phyloP scores from a whole-genome alignment of 2,797 vertebrate species.

The Phoebastria nigripes region DNA sequence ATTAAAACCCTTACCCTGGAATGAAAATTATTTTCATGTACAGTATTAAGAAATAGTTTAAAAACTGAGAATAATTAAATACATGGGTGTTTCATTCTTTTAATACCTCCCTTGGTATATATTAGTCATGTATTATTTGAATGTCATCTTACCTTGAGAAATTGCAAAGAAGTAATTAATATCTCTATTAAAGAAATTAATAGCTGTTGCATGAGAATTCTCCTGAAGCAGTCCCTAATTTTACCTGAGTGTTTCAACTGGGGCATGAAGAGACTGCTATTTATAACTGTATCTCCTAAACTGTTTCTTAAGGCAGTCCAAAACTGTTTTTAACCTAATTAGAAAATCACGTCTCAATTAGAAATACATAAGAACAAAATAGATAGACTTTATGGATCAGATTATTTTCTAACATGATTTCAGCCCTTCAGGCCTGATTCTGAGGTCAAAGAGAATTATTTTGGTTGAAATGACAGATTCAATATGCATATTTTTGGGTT shows the following conservation, averaged over 20 bases:
- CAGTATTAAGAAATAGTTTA: background rate
- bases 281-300: background rate
- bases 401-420: background rate
- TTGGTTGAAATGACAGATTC: slow-evolving; percentile 2
- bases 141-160: background rate
- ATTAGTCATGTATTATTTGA: slow-evolving; percentile 13
- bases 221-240: background rate
- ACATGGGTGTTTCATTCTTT: background rate
- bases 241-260: background rate
- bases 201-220: background rate
- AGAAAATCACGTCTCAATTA: background rate
- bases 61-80: background rate
- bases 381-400: background rate
- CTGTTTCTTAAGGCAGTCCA: background rate
- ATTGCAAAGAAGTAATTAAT: slow-evolving; percentile 31
- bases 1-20: background rate
- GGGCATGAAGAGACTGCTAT: background rate
- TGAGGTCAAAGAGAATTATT: slow-evolving; percentile 7
- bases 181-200: slow-evolving; percentile 33
- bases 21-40: background rate
- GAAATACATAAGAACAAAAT: background rate
- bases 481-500: slow-evolving; percentile 25
- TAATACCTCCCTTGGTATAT: background rate
- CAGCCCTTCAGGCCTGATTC: background rate
- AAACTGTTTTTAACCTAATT: background rate